Evolutionary conservation across 2,888 invertebrate genomes (phyloP).

Genomic region (Calameuta pallipes): DNA sequence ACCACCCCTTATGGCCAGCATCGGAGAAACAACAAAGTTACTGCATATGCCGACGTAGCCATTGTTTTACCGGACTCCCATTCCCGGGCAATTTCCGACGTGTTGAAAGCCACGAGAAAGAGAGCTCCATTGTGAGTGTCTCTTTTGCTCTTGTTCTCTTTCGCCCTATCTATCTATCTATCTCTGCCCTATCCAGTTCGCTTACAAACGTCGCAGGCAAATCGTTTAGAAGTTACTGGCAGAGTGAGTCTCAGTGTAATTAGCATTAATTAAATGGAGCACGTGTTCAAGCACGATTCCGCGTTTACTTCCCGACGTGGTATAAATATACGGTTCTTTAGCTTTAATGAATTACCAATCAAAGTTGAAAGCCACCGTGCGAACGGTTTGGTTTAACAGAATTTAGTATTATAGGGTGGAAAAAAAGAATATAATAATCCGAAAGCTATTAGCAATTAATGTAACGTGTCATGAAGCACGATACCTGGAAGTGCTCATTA

Average conservation of each 20-base stretch:
- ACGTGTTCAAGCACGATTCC: conserved; percentile 5
- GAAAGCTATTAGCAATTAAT: neutral
- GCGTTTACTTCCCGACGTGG: neutral
- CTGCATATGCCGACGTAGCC: neutral
- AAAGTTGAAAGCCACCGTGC: neutral
- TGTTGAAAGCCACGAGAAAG: neutral
- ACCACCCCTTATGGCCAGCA: neutral
- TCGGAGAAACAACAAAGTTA: neutral
- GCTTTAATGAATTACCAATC: neutral
- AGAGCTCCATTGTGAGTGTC: neutral
- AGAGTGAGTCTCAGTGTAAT: neutral
- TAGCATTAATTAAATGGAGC: conserved; percentile 18
- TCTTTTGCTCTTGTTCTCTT: neutral
- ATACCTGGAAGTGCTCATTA: neutral
- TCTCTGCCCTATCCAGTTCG: neutral
- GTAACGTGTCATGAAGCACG: neutral
- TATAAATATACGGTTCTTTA: neutral
- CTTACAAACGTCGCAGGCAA: neutral
- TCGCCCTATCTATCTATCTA: neutral
- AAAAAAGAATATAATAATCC: neutral
- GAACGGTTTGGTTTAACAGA: neutral
- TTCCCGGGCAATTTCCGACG: neutral
- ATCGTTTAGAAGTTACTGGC: neutral
- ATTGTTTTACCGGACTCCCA: neutral
- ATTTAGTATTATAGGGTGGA: neutral